phyloP scores from a whole-genome alignment of 2,888 invertebrate species.

The Falcaria lacertinaria region DNA sequence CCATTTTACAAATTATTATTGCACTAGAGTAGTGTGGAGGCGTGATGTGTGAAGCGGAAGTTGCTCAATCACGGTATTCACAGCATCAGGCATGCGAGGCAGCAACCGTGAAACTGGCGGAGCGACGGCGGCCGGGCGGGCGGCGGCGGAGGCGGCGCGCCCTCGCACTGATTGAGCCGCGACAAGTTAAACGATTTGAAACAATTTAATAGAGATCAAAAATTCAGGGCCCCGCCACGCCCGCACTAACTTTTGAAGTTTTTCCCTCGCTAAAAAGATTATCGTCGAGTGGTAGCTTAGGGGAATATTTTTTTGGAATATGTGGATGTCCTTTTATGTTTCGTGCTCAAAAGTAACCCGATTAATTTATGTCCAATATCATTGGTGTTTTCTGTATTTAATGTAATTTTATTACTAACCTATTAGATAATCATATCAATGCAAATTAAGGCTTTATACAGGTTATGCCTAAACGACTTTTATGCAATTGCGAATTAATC shows the following conservation, averaged over 20 bases:
- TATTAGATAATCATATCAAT: no score
- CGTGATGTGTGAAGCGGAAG: slow-evolving; percentile 6
- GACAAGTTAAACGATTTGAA: slow-evolving; percentile 81
- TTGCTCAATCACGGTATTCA: slow-evolving; percentile 9
- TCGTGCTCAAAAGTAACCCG: slow-evolving; percentile 10
- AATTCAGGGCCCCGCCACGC: slow-evolving; percentile 69
- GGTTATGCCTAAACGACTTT: no score
- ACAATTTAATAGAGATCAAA: slow-evolving; percentile 81
- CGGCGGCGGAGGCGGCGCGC: slow-evolving; percentile 27
- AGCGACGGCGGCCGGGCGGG: slow-evolving; percentile 17
- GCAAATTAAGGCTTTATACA: no score
- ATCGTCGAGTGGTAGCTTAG: slow-evolving; percentile 67
- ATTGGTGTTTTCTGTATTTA: no score
- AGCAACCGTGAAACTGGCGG: slow-evolving; percentile 49
- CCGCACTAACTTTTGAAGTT: slow-evolving; percentile 80
- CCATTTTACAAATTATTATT: no score
- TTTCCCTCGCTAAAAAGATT: slow-evolving; percentile 78
- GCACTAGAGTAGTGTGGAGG: slow-evolving; percentile 6
- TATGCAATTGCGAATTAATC: no score
- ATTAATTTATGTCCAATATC: no score
- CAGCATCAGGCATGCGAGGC: slow-evolving; percentile 54
- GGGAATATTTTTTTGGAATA: slow-evolving; percentile 70
- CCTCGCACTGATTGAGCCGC: slow-evolving; percentile 75
- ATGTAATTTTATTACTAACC: neutral
- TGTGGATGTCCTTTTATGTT: slow-evolving; percentile 58